Conservation (phyloP, 2,113 vertebrate species). For the Erythrocercus mccallii region DNA sequence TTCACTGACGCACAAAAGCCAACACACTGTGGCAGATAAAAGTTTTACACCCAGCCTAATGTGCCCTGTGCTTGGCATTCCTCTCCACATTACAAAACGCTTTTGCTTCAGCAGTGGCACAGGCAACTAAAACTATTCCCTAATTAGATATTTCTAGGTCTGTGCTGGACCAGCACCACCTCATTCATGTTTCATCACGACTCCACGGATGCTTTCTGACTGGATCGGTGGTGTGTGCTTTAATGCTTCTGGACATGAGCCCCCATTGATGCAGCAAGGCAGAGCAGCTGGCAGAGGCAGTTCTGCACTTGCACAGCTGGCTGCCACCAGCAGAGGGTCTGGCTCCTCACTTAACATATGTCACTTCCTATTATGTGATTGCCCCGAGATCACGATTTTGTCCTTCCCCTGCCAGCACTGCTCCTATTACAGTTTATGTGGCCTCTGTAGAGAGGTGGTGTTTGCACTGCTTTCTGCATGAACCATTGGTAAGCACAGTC, state of each 20-base stretch:
- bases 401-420: neutral
- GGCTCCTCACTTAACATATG: neutral
- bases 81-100: neutral
- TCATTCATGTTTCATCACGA: neutral
- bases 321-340: neutral
- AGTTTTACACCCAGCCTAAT: neutral
- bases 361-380: neutral
- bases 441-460: neutral
- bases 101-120: neutral
- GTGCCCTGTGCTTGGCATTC: neutral
- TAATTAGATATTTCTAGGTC: neutral
- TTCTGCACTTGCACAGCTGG: neutral
- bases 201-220: neutral
- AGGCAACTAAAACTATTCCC: neutral
- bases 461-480: neutral
- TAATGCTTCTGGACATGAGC: neutral
- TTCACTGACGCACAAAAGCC: neutral
- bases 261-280: neutral
- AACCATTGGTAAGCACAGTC: neutral
- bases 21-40: neutral
- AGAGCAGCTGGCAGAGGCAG: neutral
- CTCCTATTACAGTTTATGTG: neutral
- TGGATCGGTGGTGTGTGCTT: neutral
- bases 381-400: neutral
- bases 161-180: neutral